Base-by-base conservation (phyloP, 2,113 vertebrate genomes). In the Malurus elegans region DNA sequence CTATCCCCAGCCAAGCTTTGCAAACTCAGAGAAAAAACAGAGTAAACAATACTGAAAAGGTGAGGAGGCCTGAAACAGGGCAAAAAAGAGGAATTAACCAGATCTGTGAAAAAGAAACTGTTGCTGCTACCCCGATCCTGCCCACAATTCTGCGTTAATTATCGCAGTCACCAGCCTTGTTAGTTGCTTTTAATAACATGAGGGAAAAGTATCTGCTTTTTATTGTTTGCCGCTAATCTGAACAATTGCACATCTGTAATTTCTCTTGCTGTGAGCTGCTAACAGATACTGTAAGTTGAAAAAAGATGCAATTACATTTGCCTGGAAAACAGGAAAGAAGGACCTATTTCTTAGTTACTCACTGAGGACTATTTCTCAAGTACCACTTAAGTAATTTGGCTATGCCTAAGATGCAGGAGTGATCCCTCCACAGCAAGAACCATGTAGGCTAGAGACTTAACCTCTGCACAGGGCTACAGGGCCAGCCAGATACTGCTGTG, bases 201-300 rank as follows among this genome's bases (percentile, higher is more conserved):
- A 57, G 21, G 73, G 51, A 75, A 87, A 75, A 95, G 34, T 54
- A 65, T 54, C 74, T 91, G 31, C 23, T 75, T 94, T 97, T 95
- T 95, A 60, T 88, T 88, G 26, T 96, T 95, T 94, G 82, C 44
- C 51, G 64, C 81, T 92, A 87, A 94, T 95, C 76, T 87, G 76
- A 90, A 80, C 75, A 93, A 91, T 83, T 93, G 83, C 24, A 74
- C 36, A 88, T 87, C 86, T 95, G 32, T 76, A 94, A 84, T 87
- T 89, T 84, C 56, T 95, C 81, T 85, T 60, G 14, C 38, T 74
- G 10, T 57, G 24, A 53, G 15, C 48, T 79, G 25, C 48, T 88
- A 81, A 73, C 16, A 88, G 56, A 70, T 34, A 76, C 3, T 50
- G 4, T 32, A 64, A 74, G 4, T 25, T 51, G n/a, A 60, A 76